phyloP scores from a whole-genome alignment of 2,113 vertebrate genomes.

The Hydropotes inermis region DNA sequence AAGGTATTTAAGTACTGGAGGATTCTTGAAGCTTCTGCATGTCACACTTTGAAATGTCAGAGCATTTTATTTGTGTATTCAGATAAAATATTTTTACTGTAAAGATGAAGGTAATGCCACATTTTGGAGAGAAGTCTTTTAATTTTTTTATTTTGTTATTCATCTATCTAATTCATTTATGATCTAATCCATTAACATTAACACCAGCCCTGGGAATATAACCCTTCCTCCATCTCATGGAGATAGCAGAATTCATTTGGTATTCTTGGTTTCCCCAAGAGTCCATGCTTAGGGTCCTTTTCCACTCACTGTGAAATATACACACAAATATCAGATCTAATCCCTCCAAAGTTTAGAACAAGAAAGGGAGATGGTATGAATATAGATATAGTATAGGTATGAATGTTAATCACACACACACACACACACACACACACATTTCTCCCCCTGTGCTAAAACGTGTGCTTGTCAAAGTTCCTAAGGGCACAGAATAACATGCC shows the following conservation, averaged over 20 bases:
- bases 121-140: not conserved
- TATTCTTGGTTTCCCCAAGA: not conserved
- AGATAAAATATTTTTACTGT: not conserved
- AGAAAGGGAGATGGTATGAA: not conserved
- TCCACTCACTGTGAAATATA: not conserved
- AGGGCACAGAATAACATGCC: not conserved
- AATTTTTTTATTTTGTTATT: not conserved
- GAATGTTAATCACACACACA: not conserved
- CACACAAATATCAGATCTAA: not conserved
- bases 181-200: slow-evolving; percentile 5
- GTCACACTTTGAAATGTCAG: not conserved
- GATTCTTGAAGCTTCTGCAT: not conserved
- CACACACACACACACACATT: not conserved
- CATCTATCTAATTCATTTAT: not conserved
- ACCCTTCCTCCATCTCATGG: not conserved
- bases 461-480: not conserved
- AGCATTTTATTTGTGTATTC: not conserved
- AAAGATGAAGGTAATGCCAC: not conserved
- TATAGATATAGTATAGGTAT: not conserved
- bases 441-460: not conserved
- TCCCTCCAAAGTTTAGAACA: not conserved
- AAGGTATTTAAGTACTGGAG: not conserved
- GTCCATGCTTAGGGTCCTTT: not conserved
- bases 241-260: not conserved
- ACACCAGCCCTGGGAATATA: not conserved